Evolutionary conservation across 2,113 vertebrate species (phyloP).

Genomic region (Herpailurus yagouaroundi): DNA sequence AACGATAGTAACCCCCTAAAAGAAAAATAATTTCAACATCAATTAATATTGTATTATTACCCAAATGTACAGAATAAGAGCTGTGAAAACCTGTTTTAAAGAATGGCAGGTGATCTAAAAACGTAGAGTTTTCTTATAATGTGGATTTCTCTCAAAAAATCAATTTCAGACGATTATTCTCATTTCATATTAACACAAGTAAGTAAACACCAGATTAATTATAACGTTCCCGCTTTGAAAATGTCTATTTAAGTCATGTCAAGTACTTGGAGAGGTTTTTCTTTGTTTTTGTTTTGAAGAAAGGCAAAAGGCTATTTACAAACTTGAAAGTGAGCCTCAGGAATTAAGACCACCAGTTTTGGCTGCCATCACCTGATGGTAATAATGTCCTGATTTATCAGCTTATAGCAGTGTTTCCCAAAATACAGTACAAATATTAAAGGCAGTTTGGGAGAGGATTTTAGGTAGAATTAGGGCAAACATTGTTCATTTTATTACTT

Average conservation of each 20-base stretch:
- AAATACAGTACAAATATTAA: neutral
- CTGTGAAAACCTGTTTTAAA: neutral
- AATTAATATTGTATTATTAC: constrained; percentile 6
- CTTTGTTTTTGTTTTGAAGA: neutral
- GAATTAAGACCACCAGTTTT: neutral
- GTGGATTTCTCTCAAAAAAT: constrained; percentile 7
- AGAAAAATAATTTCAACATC: constrained; percentile 44
- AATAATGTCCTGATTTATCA: neutral
- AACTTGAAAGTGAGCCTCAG: neutral
- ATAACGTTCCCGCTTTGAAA: neutral
- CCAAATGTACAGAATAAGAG: neutral
- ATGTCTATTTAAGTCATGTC: neutral
- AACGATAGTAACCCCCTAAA: constrained; percentile 96
- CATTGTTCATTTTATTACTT: neutral
- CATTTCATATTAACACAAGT: constrained; percentile 22
- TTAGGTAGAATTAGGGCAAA: neutral
- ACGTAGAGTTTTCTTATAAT: neutral
- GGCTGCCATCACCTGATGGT: neutral
- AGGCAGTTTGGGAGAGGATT: neutral
- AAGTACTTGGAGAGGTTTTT: neutral
- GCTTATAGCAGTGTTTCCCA: neutral
- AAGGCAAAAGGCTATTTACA: neutral
- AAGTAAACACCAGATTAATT: neutral
- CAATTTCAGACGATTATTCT: neutral
- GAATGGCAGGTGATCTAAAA: neutral